Evolutionary conservation across 2,113 vertebrate genomes (phyloP), one percentile per base, ranked within the genome.

Genomic region (Uria lomvia): DNA sequence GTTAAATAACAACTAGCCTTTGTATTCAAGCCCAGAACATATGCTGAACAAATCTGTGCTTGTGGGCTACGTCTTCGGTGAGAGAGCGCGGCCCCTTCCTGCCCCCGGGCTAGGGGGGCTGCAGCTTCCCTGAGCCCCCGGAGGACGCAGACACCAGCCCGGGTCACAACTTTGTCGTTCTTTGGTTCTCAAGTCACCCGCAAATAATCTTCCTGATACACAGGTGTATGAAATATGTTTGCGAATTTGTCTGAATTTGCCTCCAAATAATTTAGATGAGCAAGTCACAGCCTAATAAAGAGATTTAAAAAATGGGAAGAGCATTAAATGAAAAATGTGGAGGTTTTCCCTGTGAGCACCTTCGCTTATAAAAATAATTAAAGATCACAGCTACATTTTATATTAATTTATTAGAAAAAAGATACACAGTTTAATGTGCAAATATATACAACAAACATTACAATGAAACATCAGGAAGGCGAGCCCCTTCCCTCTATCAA

Each of bases 391-490:
- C n/a, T 58, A 83, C 4, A 11, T 96, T 97, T 97, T 96, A 92
- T 96, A 95, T 97, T 95, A 94, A 96, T 97, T 97, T 97, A 97
- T 98, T 97, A 97, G 95, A 97, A 96, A 96, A 97, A 94, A 92
- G 87, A 68, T 95, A 97, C 86, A 90, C 71, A 73, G 91, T 90
- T 95, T 74, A 92, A 96, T 97, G 96, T 97, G 96, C 97, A 97
- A 97, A 97, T 97, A 97, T 98, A 90, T 97, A 98, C 97, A 98
- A 95, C 86, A 79, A 96, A 96, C 66, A 89, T 86, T 76, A 94
- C 94, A 95, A 93, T 67, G 83, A 94, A 95, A 96, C 73, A 62
- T 23, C 26, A 72, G 92, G 90, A 94, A 95, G 88, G 95, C 5
- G 38, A 96, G n/a, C 21, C 86, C 90, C 91, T 83, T 91, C 92